Base-by-base conservation (phyloP, 2,797 vertebrate species). In the Dendrocincla fuliginosa region DNA sequence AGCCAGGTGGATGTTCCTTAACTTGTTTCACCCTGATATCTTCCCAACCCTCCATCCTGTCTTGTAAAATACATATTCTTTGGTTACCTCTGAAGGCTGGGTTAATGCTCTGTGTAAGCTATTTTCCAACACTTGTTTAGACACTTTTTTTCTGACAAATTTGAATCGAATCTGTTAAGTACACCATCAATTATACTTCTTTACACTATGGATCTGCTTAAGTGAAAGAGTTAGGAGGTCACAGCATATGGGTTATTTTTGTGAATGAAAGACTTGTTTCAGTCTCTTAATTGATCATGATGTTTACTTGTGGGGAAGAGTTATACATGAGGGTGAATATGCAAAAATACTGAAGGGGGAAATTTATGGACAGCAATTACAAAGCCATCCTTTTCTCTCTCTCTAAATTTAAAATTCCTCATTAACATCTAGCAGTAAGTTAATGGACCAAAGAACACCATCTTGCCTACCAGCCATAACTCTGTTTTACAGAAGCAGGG, bases 111-210 rank as follows among this genome's bases (percentile, higher is more conserved):
- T 70, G 35, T 53, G 17, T 63, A 60, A 17, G 22, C 13, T 41
- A 5, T 56, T 89, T 84, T 74, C 67, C 52, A 82, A 41, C 44
- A 79, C 8, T 28, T 84, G 25, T 61, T 92, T 70, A 86, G 53
- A 80, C 30, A 53, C 4, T 5, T 78, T 56, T 86, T 71, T 70
- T 73, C 12, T 80, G 41, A 90, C 20, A 89, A 69, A 74, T 87
- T 85, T 90, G 37, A 79, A 94, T 92, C 3, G 0, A 92, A 90
- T 80, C 60, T 68, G 35, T 74, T 77, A 96, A 95, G 81, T 84
- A 73, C 28, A 68, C 81, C 52, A 94, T 90, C 84, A 92, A 74
- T 92, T 89, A 74, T 5, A 32, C 70, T 92, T 63, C 85, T 95
- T 92, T 87, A 87, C 53, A 57, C 68, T 93, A 80, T 56, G 37